Base-by-base conservation (phyloP, 2,797 vertebrate genomes). In the Brachyalestes nurse region DNA sequence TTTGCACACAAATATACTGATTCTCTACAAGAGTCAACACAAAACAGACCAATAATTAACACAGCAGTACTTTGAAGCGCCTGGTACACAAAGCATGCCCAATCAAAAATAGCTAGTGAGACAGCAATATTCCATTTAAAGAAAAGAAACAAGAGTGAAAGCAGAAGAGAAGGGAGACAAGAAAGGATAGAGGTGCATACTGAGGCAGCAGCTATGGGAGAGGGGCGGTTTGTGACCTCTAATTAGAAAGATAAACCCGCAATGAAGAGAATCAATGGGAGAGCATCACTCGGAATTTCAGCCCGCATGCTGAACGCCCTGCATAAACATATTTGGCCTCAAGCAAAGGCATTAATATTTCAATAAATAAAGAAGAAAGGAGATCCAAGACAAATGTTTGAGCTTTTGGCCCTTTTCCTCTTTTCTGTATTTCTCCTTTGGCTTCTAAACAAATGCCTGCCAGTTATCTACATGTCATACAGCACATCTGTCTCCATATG, bases 311-410 rank as follows among this genome's bases (percentile, higher is more conserved):
- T 75, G 84, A 85, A 78, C 62, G 72, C 82, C 75, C 79, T 60
- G 72, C 82, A 85, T 85, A 88, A 88, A 88, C 88, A 86, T 85
- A 86, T 81, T 84, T 84, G 82, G 86, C 88, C 86, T 84, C 76
- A 79, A 89, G 88, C 89, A 60, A 88, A 75, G 8, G 65, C 87
- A 90, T 90, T 87, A 90, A 88, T 90, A 88, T 89, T 90, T 89
- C 79, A 89, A 76, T 79, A 87, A 88, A 90, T 86, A 86, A 86
- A 88, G 85, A 88, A 88, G 85, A 87, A 86, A 89, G 84, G 79
- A 75, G 86, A 87, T 83, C 84, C 82, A 78, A 87, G 82, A 88
- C 87, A 90, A 90, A 87, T 80, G 82, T 87, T 82, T 80, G 71
- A 85, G 69, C 82, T 85, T 83, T 76, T 72, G 74, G 74, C 58